Conservation (phyloP, 2,888 invertebrate species). For the Sesamia inferens region DNA sequence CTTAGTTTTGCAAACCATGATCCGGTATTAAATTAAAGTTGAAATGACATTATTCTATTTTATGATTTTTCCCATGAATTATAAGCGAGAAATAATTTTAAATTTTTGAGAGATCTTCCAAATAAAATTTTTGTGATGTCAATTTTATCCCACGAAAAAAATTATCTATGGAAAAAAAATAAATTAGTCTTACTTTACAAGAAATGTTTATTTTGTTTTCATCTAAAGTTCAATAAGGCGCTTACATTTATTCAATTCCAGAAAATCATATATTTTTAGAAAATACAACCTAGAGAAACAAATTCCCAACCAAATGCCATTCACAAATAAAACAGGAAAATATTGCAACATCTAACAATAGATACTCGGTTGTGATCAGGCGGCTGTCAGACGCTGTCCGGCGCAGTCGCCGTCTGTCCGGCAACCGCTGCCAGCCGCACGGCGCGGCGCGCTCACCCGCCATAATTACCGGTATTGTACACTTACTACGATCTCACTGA, state of each 20-base stretch:
- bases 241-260: neutral
- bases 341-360: conserved; percentile 1
- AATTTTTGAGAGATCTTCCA: no score
- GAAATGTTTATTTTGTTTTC: neutral
- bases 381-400: conserved; percentile 33
- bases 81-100: no score
- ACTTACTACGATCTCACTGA: conserved; percentile 1
- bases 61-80: no score
- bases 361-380: conserved; percentile 1
- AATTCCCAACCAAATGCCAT: neutral
- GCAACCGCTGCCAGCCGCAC: conserved; percentile 7
- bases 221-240: neutral
- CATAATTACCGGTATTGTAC: conserved; percentile 24
- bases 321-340: conserved; percentile 17
- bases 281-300: neutral
- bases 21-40: neutral
- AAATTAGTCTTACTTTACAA: no score
- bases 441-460: conserved; percentile 7
- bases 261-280: neutral
- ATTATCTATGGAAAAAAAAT: no score
- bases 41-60: neutral
- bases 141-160: no score
- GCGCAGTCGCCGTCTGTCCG: conserved; percentile 23
- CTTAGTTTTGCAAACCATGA: neutral
- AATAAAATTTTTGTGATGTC: no score